phyloP scores from a whole-genome alignment of 1,140 invertebrate species.

The Homalodisca vitripennis region DNA sequence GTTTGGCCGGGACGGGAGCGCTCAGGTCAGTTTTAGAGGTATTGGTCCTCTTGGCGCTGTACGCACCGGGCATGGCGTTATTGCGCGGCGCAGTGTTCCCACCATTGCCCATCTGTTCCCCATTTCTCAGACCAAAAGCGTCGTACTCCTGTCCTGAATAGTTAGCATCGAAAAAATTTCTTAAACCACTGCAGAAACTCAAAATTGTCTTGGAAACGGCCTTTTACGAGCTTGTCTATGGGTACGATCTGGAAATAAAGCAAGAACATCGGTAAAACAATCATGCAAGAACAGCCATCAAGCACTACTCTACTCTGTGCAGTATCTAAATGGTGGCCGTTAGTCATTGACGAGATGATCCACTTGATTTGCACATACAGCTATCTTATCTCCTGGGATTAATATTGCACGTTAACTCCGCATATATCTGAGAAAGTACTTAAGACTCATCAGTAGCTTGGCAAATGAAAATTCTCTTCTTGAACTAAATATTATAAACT shows the following conservation, averaged over 20 bases:
- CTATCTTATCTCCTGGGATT: too few species aligned
- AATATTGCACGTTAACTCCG: too few species aligned
- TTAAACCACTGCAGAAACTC: conserved; percentile 99
- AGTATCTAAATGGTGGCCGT: too few species aligned
- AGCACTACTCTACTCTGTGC: background rate
- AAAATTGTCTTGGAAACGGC: conserved; percentile 97
- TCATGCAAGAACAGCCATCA: conserved; percentile 9
- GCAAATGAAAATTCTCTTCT: too few species aligned
- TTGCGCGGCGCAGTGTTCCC: conserved; percentile 45
- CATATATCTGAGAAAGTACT: too few species aligned
- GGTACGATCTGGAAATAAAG: conserved; percentile 70
- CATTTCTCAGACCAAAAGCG: conserved; percentile 78
- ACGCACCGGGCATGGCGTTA: conserved; percentile 39
- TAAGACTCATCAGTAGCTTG: too few species aligned
- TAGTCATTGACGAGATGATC: too few species aligned
- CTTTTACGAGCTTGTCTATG: conserved; percentile 89
- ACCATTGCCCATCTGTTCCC: conserved; percentile 73
- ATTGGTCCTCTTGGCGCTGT: background rate
- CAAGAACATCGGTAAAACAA: background rate
- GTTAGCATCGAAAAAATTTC: conserved; percentile 98
- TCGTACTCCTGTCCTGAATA: conserved; percentile 92
- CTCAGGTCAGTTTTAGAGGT: background rate
- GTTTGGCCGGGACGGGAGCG: background rate
- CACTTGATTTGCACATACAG: too few species aligned
- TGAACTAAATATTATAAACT: too few species aligned